Base-by-base conservation (phyloP, 2,888 invertebrate genomes). In the Charanyca ferruginea region DNA sequence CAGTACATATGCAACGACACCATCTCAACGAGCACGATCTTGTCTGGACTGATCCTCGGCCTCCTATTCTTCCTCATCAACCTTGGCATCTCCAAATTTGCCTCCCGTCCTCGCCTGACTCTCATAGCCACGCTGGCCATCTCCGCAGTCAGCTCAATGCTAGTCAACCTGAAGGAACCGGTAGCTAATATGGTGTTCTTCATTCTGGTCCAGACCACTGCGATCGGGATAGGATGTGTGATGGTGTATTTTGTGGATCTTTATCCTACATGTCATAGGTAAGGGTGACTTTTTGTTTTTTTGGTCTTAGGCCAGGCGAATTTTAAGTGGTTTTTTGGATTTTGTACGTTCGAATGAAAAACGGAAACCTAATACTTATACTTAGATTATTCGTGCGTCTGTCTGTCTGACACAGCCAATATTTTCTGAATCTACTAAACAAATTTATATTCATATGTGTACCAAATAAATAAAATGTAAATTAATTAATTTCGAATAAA, bases 31-130 rank as follows among this genome's bases (percentile, higher is more conserved):
- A 90, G 90, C 54, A 96, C 97, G 0, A 96, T 97, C 48, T 90
- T 96, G 75, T 96, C 96, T 48, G 96, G 97, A 5, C 91, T 97
- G 16, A 85, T 94, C 1, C 96, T 97, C 76, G 97, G 97, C 0
- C 83, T 93, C 0, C 94, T 96, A 49, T 96, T 96, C 69, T 90
- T 96, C 0, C 16, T 95, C 0, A 92, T 96, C 13, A 97, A 96
- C 78, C 75, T 97, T 2, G 57, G 93, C 0, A 73, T 86, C 1
- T 76, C 89, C 3, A 85, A 69, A 93, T 95, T 81, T 90, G 97
- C 80, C 87, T 92, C 82, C 80, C 96, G 59, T 93, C 96, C 96
- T 25, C 95, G 96, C 57, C 89, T 92, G 72, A 85, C 96, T 3
- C 84, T 96, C 23, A 83, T 96, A 81, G 67, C 79, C 73, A 88